Base-by-base conservation (phyloP, 2,888 invertebrate genomes). In the Drosophila acutilabella region DNA sequence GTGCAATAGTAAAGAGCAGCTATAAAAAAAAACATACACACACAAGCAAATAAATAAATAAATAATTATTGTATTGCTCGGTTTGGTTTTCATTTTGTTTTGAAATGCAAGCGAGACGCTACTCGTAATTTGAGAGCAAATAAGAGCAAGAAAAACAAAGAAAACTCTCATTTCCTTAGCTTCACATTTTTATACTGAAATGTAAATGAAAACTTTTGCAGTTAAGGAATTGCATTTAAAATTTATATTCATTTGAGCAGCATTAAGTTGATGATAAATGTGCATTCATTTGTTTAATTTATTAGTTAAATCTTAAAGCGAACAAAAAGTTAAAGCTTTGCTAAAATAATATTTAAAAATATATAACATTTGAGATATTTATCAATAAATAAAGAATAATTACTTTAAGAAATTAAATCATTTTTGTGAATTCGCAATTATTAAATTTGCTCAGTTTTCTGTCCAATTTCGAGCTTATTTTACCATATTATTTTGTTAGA, bases 81-180 rank as follows among this genome's bases (percentile, higher is more conserved):
- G 53, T 53, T 65, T 61, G 13, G 41, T 30, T 36, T 48, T 36
- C 33, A 16, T 11, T 62, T 30, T 42, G 33, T 56, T 66, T 64
- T 59, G 59, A 65, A 84, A 66, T 74, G 57, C 61, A 65, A 69
- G 40, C 73, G 54, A 64, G 45, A 23, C 52, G 52, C 14, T 53
- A 42, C 33, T 58, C 52, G 69, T 41, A 69, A 66, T 52, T 30
- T 47, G 66, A 64, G 66, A 62, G 61, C 41, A 62, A 52, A 61
- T 41, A 56, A 54, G 42, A 30, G 36, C 40, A 61, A 64, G 13
- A 58, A 58, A 71, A 62, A 44, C 42, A 41, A 48, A 54, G 6
- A 47, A 26, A 30, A 51, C 13, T 30, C 30, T 8, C 30, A 30
- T 8, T 36, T 18, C 11, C 48, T 23, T 10, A 7, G 5, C 18